Evolutionary conservation across 2,888 invertebrate species (phyloP).

Genomic region (Smittia aterrima): DNA sequence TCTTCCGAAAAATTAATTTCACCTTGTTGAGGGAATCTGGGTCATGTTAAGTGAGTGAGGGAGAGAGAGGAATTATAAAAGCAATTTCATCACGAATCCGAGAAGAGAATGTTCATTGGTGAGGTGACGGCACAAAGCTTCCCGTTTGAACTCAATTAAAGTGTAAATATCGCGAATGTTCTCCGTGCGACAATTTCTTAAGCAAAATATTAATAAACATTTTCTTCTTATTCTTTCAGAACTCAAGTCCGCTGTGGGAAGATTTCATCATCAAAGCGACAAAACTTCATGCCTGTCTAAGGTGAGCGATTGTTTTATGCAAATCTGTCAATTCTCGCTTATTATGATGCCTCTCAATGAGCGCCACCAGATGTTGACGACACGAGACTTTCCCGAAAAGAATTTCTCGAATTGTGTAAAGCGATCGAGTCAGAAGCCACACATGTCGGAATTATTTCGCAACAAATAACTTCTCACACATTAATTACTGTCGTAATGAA

Average conservation of each 20-base stretch:
- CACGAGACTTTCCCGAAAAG: no score
- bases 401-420: background rate
- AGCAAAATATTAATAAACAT: no score
- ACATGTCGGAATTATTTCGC: no score
- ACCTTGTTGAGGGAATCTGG: background rate
- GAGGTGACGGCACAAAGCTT: no score
- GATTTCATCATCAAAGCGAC: slow-evolving; percentile 90
- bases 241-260: slow-evolving; percentile 91
- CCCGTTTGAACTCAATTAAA: no score
- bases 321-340: slow-evolving; percentile 4
- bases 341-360: background rate
- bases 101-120: background rate
- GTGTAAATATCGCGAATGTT: no score
- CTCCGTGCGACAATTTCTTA: no score
- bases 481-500: background rate
- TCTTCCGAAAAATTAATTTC: background rate
- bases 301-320: slow-evolving; percentile 63
- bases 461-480: background rate
- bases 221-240: slow-evolving; percentile 64
- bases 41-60: no score
- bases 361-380: slow-evolving; percentile 21
- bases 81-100: background rate
- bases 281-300: slow-evolving; percentile 89
- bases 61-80: background rate
- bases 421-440: background rate